These are phyloP conservation scores for Sakesphorus luctuosus DNA, from an alignment of 2,113 vertebrate species.

Conservation along the genomic window DNA sequence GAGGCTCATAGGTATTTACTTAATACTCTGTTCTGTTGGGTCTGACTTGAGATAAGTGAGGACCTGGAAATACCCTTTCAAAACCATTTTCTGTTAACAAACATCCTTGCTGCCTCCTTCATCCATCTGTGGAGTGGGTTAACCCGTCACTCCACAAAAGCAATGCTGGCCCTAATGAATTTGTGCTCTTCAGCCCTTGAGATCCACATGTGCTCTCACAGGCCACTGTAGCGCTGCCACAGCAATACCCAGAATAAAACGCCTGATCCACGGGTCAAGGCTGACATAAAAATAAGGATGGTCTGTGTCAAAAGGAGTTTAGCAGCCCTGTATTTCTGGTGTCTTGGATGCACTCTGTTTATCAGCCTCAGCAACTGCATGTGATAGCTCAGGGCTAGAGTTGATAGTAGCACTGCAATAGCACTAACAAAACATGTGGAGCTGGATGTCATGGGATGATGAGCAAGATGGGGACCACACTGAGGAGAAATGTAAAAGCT, in stretches of 20 bases:
- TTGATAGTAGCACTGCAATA: background rate
- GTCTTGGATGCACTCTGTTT: background rate
- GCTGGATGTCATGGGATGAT: background rate
- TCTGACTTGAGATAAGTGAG: background rate
- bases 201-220: background rate
- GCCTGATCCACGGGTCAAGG: background rate
- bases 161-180: background rate
- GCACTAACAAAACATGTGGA: fast-evolving
- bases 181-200: background rate
- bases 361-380: background rate
- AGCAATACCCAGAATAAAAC: background rate
- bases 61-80: background rate
- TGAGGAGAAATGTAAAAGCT: background rate
- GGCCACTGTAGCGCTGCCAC: background rate
- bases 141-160: background rate
- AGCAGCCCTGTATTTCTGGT: background rate
- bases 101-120: background rate
- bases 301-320: background rate
- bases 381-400: background rate
- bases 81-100: background rate
- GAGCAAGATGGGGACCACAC: background rate
- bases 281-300: background rate
- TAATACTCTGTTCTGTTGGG: background rate
- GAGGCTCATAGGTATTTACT: background rate
- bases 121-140: background rate